phyloP scores from a whole-genome alignment of 2,797 vertebrate genomes.

The Apogon hyalosoma region DNA sequence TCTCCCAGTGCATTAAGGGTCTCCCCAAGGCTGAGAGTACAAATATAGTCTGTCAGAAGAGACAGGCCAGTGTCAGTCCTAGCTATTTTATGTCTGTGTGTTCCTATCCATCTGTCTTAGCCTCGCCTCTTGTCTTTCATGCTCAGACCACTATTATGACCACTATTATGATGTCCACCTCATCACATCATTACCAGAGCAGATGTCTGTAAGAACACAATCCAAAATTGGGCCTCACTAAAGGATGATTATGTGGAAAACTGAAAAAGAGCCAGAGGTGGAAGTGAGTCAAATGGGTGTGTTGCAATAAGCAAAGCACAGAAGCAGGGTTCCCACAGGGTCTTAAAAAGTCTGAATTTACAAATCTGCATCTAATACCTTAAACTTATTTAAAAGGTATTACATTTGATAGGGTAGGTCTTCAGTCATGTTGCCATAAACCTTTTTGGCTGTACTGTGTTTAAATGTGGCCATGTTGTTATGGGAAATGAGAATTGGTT shows the following conservation, averaged over 20 bases:
- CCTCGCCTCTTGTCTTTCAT: background rate
- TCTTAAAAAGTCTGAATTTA: too few relatives aligned
- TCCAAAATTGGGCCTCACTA: conserved; percentile 28
- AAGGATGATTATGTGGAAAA: conserved; percentile 49
- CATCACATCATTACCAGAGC: conserved; percentile 50
- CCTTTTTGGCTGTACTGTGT: too few relatives aligned
- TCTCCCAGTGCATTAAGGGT: conserved; percentile 23
- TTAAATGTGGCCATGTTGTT: too few relatives aligned
- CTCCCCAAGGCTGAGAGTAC: conserved; percentile 27
- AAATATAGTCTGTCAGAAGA: conserved; percentile 29
- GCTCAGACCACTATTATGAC: conserved; percentile 8
- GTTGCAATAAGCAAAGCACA: too few relatives aligned
- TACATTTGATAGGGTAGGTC: too few relatives aligned
- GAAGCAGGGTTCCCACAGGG: too few relatives aligned
- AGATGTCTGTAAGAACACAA: conserved; percentile 28
- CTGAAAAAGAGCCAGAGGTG: conserved; percentile 24
- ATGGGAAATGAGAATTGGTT: too few relatives aligned
- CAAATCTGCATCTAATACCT: too few relatives aligned
- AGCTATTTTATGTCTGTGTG: conserved; percentile 34
- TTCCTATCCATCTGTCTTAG: conserved; percentile 4
- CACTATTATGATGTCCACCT: conserved; percentile 18
- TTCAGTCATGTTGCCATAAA: too few relatives aligned
- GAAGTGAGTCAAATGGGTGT: conserved; percentile 33
- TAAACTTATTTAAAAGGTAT: too few relatives aligned
- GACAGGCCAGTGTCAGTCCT: conserved; percentile 20